Base-by-base conservation (phyloP, 1,140 invertebrate genomes). In the Zaprionus kolodkinae region DNA sequence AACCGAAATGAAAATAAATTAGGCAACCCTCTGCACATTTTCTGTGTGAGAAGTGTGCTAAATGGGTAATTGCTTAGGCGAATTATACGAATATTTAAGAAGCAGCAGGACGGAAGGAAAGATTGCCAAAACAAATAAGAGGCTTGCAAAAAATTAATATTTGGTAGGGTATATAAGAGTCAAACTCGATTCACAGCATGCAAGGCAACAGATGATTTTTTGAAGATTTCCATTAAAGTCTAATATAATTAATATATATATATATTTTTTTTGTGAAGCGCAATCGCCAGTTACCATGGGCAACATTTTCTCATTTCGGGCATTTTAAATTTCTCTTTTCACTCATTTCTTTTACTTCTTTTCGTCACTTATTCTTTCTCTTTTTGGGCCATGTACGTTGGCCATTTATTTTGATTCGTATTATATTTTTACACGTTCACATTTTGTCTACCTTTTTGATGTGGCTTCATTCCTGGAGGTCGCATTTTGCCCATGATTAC, bases 381-480 rank as follows among this genome's bases (percentile, higher is more conserved):
- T 9, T 45, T 75, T 54, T 66, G 48, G 68, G 72, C 54, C 77
- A 69, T 83, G 62, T 70, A 60, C 71, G 72, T 33, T 48, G 38
- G 63, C 71, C 65, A 85, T 78, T 74, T 72, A 78, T 86, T 81
- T 84, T 74, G 69, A 79, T 79, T 79, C 79, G 73, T 68, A 69
- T 83, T 70, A 79, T 63, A 68, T 69, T 60, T 68, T 45, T 35
- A 67, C 40, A 15, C 40, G 40, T 45, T 40, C 43, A 70, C n/a
- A 55, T 54, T 69, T 69, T 62, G 12, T 62, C 60, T 80, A 59
- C 77, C 77, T 80, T 80, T 78, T 75, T 78, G 75, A 86, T 86
- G 82, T 61, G 78, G 71, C 60, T 85, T 81, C 71, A 59, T 75
- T 81, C 45, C 15, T 79, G 43, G 30, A 68, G 80, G 63, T 55